Evolutionary conservation across 2,888 invertebrate species (phyloP).

Genomic region (Leptopilina myrica): DNA sequence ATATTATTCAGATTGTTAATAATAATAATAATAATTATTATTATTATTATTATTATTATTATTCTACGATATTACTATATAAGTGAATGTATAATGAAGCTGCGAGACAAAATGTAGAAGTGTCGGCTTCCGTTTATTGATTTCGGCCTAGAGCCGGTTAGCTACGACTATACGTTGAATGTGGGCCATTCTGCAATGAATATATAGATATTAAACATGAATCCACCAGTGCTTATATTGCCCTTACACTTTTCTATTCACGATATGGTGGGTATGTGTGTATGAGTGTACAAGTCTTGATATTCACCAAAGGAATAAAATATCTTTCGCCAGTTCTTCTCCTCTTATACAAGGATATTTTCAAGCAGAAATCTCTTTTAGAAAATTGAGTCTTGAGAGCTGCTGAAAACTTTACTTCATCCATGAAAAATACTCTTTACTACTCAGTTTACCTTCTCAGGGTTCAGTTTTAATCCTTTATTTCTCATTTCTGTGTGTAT

Average conservation of each 20-base stretch:
- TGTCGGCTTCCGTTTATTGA: slow-evolving; percentile 74
- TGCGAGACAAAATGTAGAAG: slow-evolving; percentile 62
- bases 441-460: neutral
- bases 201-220: slow-evolving; percentile 40
- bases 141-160: slow-evolving; percentile 67
- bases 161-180: slow-evolving; percentile 57
- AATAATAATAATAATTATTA: no score
- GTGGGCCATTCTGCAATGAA: slow-evolving; percentile 65
- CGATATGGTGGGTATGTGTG: neutral
- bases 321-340: neutral
- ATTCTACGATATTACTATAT: neutral
- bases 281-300: slow-evolving; percentile 21
- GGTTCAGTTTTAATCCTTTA: neutral
- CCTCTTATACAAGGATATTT: neutral
- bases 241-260: slow-evolving; percentile 16
- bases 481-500: neutral
- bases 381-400: slow-evolving; percentile 22
- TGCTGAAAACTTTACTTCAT: slow-evolving; percentile 3
- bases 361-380: slow-evolving; percentile 1
- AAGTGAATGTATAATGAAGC: slow-evolving; percentile 44
- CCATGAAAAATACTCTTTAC: slow-evolving; percentile 40
- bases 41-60: no score
- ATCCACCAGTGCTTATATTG: slow-evolving; percentile 39
- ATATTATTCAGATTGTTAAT: neutral
- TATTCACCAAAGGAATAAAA: slow-evolving; percentile 14